phyloP scores from a whole-genome alignment of 2,888 invertebrate genomes.

The Diplolepis rosae region DNA sequence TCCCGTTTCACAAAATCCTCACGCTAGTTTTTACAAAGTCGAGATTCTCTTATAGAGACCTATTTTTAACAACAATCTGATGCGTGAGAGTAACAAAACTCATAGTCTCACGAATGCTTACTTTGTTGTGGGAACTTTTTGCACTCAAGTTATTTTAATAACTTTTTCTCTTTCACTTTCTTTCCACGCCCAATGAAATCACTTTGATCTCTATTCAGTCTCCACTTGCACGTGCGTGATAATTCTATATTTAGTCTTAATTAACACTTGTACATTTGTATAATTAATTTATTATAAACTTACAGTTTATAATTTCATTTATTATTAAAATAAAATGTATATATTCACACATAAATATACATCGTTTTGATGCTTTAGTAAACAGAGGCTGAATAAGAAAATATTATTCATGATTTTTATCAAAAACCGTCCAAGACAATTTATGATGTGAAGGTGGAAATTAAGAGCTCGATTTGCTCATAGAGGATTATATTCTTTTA shows the following conservation, averaged over 20 bases:
- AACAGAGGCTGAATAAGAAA: no score
- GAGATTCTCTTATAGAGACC: background rate
- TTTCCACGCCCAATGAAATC: conserved; percentile 41
- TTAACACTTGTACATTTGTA: no score
- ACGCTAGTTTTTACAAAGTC: background rate
- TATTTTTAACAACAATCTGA: conserved; percentile 37
- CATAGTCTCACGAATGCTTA: conserved; percentile 51
- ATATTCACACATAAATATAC: no score
- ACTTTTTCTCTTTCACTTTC: conserved; percentile 46
- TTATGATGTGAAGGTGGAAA: background rate
- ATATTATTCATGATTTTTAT: no score
- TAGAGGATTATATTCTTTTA: conserved; percentile 19
- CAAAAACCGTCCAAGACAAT: background rate
- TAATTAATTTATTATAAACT: no score
- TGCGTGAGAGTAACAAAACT: conserved; percentile 46
- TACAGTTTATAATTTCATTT: no score
- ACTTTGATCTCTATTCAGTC: conserved; percentile 13
- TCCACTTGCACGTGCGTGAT: background rate
- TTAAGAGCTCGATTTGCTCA: conserved; percentile 8
- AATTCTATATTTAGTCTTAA: background rate
- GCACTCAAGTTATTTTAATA: conserved; percentile 32
- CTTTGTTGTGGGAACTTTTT: conserved; percentile 54
- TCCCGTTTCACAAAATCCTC: conserved; percentile 48
- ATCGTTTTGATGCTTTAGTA: no score
- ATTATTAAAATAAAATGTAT: no score